Evolutionary conservation across 2,797 vertebrate genomes (phyloP).

Genomic region (Melanotaenia parkinsoni): DNA sequence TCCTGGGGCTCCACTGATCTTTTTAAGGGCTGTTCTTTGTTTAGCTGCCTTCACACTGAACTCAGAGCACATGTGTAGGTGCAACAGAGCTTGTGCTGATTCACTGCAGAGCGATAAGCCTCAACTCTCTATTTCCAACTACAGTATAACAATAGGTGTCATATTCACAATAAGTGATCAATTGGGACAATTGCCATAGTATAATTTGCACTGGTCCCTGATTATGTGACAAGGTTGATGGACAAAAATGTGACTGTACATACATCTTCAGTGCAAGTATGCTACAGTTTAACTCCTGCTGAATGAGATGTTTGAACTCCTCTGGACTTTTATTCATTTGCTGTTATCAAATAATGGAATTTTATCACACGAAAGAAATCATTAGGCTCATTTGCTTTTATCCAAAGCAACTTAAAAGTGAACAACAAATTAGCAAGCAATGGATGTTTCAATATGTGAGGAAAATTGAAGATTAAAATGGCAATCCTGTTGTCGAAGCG

Average conservation of each 20-base stretch:
- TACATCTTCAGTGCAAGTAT: background rate
- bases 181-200: background rate
- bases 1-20: background rate
- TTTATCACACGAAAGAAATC: background rate
- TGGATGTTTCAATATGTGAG: background rate
- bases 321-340: background rate
- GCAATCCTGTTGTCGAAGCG: background rate
- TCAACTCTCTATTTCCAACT: background rate
- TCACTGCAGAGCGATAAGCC: background rate
- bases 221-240: background rate
- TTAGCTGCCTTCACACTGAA: conserved; percentile 23
- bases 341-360: background rate
- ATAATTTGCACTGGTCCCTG: background rate
- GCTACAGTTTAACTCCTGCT: background rate
- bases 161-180: background rate
- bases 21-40: conserved; percentile 5
- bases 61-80: conserved; percentile 5
- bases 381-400: background rate
- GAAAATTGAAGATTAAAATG: background rate
- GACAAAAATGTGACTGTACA: background rate
- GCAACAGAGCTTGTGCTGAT: conserved; percentile 1
- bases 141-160: background rate
- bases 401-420: too few relatives aligned
- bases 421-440: background rate
- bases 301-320: background rate